These are phyloP conservation scores for Felis chaus DNA, from an alignment of 2,113 vertebrate species.

Conservation along the genomic window DNA sequence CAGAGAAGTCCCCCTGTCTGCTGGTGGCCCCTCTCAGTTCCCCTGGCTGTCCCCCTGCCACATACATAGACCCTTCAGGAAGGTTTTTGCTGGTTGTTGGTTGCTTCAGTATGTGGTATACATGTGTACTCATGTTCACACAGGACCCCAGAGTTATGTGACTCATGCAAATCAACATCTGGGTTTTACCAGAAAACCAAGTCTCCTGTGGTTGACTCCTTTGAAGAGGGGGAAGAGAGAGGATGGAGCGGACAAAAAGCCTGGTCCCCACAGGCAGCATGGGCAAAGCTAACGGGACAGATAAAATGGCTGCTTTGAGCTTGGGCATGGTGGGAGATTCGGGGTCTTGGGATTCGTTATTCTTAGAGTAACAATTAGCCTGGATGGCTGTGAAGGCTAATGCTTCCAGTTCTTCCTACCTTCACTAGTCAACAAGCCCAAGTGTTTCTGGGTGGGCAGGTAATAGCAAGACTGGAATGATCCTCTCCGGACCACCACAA, in stretches of 20 bases:
- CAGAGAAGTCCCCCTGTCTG: background rate
- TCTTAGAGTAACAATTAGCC: background rate
- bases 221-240: background rate
- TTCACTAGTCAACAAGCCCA: background rate
- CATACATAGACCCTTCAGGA: background rate
- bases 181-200: background rate
- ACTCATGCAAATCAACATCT: background rate
- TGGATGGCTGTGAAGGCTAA: background rate
- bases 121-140: background rate
- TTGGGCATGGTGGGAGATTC: fast-evolving
- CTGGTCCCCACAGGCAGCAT: background rate
- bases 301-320: background rate
- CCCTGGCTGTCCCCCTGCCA: no score
- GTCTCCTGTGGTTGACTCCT: background rate
- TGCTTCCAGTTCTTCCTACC: background rate
- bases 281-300: background rate
- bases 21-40: background rate
- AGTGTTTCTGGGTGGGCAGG: background rate
- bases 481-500: background rate
- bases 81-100: no score
- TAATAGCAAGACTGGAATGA: background rate
- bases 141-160: background rate
- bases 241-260: background rate
- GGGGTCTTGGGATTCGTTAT: background rate
- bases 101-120: background rate